Evolutionary conservation across 2,888 invertebrate species (phyloP), one percentile per base, ranked within the genome.

Genomic region (Cheilosia urbana): DNA sequence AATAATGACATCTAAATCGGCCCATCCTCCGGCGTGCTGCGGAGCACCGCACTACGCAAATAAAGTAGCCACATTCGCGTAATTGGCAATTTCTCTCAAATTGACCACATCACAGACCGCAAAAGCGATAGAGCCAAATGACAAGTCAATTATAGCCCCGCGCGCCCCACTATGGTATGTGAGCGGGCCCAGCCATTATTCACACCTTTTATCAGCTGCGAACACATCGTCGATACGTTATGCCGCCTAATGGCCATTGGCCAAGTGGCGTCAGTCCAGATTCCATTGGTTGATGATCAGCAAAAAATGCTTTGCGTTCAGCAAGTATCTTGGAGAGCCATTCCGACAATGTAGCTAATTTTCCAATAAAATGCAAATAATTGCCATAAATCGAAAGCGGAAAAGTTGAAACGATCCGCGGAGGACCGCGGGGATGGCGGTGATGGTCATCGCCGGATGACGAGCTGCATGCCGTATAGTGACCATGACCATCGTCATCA

Each of bases 361-460:
- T 68, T 30, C 27, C 81, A 72, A 81, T 81, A 85, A 81, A 85
- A 85, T 85, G 85, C 81, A 85, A 85, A 85, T 85, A 85, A 85
- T 85, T 85, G 81, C 81, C 66, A 62, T 72, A 76, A 81, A 81
- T 81, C 81, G 85, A 85, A 85, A 85, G 85, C 85, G 81, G 81
- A 81, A 81, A 76, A 81, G 81, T 85, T 85, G 71, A 85, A 84
- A 84, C 55, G 71, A 78, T 55, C 42, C 17, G 21, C 60, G 24
- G 34, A 2, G 5, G 30, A 34, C 27, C 40, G 55, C 34, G 57
- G 58, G 19, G 30, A 24, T 47, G 77, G 58, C 24, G 30, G 37
- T 47, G 77, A 60, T 51, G 68, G 27, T 62, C 53, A 51, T n/a
- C 13, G 51, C 13, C 13, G 51, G 51, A 24, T 21, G 47, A 47